Conservation (phyloP, 2,797 vertebrate genomes). For the Megalops cyprinoides region DNA sequence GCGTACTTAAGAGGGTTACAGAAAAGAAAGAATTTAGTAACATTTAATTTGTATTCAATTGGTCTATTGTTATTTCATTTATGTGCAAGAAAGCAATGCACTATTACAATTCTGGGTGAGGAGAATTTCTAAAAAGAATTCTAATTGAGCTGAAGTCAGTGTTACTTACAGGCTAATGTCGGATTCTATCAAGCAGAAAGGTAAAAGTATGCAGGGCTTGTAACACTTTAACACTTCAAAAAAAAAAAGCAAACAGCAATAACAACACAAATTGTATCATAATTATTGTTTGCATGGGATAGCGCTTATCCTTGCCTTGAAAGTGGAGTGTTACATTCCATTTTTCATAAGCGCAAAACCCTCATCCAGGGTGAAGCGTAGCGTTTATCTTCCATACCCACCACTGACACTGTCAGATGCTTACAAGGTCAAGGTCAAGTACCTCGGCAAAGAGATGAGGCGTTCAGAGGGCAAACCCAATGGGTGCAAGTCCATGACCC, state of each 20-base stretch:
- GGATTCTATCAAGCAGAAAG: background rate
- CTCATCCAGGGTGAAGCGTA: too few species aligned
- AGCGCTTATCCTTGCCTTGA: background rate
- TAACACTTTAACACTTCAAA: background rate
- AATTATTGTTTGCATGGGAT: too few species aligned
- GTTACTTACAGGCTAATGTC: background rate
- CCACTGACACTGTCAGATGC: too few species aligned
- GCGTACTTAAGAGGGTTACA: background rate
- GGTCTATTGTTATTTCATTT: background rate
- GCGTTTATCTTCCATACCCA: too few species aligned
- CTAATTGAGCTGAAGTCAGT: background rate
- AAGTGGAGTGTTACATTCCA: background rate
- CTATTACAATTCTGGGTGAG: background rate
- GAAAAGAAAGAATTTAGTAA: background rate
- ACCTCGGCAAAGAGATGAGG: background rate
- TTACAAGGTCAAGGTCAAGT: background rate
- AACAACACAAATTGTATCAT: too few species aligned
- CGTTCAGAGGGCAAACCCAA: too few species aligned
- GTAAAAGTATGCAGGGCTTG: background rate
- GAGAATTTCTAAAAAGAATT: background rate
- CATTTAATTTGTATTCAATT: constrained; percentile 5
- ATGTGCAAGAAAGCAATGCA: background rate
- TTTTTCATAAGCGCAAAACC: background rate
- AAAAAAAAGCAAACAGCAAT: background rate
- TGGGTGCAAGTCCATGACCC: too few species aligned